Percentiles rank a stretch among this genome's conserved stretches.
Evolutionary conservation across 2,113 vertebrate genomes (phyloP).

Genomic region (Macquaria ambigua): DNA sequence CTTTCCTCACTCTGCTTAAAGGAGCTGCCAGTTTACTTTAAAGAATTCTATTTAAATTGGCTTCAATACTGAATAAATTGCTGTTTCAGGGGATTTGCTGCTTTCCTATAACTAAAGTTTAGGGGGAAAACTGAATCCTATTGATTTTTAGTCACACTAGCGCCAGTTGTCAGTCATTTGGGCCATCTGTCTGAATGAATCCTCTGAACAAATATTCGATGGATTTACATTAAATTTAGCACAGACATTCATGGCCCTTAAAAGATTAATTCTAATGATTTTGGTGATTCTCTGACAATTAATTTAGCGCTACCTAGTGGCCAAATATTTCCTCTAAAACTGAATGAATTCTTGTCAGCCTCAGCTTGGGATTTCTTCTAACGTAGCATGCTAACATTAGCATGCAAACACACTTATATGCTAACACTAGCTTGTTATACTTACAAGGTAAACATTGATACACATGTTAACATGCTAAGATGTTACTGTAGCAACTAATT

Average conservation of each 20-base stretch:
- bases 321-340: background rate
- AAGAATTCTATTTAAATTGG: conserved; percentile 28
- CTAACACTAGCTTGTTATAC: background rate
- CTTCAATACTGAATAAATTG: conserved; percentile 11
- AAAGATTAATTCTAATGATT: background rate
- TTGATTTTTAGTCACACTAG: too few species aligned
- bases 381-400: background rate
- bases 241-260: background rate
- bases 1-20: conserved; percentile 3
- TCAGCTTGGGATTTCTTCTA: background rate
- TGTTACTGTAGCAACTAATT: background rate
- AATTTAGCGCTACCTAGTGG: too few species aligned
- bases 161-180: background rate
- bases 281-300: background rate
- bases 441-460: background rate
- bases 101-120: background rate
- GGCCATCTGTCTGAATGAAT: too few species aligned
- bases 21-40: conserved; percentile 27
- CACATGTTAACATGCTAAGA: background rate
- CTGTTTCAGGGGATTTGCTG: conserved; percentile 15
- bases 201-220: background rate
- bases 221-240: background rate
- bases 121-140: too few species aligned
- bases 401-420: background rate
- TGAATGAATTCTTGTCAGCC: background rate